These are phyloP conservation scores for Myotis davidii DNA, from an alignment of 2,113 vertebrate genomes.

Conservation along the genomic window DNA sequence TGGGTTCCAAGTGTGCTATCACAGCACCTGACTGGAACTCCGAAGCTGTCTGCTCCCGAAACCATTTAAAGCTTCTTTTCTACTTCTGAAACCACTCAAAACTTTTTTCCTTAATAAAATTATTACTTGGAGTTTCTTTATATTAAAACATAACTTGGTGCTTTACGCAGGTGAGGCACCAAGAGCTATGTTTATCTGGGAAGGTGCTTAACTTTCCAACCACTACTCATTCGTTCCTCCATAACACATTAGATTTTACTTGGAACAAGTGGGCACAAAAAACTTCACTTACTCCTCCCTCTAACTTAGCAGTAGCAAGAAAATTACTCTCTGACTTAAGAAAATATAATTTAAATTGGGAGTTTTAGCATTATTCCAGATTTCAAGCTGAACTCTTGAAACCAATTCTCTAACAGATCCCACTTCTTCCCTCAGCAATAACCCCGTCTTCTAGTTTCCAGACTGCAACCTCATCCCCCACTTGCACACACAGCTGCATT, in stretches of 20 bases:
- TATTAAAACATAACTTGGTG: constrained; percentile 34
- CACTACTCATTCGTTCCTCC: too few relatives aligned
- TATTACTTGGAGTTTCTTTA: not conserved
- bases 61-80: not conserved
- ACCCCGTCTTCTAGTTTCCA: not conserved
- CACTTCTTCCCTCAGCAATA: not conserved
- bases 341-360: constrained; percentile 2
- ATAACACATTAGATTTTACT: not conserved
- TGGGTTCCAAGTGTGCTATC: not conserved
- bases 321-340: not conserved
- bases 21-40: too few relatives aligned
- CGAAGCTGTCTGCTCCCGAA: not conserved
- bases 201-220: not conserved
- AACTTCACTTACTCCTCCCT: not conserved
- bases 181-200: not conserved
- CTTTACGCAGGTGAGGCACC: not conserved
- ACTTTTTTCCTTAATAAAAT: constrained; percentile 4
- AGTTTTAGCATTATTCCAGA: not conserved
- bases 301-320: not conserved
- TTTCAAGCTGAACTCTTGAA: constrained; percentile 9
- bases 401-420: not conserved
- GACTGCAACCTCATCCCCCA: not conserved
- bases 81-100: constrained; percentile 12
- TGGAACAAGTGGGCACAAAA: not conserved
- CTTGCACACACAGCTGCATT: not conserved